phyloP scores from a whole-genome alignment of 2,888 invertebrate genomes.

The Cataglyphis altisquamis region DNA sequence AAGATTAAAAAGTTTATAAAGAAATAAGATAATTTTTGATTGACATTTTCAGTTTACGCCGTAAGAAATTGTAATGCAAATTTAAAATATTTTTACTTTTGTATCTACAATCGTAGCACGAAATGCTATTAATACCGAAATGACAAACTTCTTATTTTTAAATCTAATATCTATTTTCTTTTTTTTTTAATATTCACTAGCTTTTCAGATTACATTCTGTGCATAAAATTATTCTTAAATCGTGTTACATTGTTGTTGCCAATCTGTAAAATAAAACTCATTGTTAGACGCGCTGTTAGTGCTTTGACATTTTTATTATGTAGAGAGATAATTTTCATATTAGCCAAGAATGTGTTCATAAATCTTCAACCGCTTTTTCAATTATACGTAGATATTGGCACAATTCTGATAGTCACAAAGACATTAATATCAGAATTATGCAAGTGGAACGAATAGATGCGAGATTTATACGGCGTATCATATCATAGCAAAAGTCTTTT shows the following conservation, averaged over 20 bases:
- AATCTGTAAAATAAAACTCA: neutral
- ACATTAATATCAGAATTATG: neutral
- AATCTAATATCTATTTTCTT: neutral
- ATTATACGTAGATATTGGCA: conserved; percentile 17
- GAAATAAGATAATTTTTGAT: neutral
- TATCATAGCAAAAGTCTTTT: neutral
- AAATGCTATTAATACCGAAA: neutral
- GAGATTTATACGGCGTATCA: neutral
- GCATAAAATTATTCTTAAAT: neutral
- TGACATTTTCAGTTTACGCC: neutral
- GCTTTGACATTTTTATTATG: neutral
- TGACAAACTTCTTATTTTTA: neutral
- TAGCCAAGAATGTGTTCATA: conserved; percentile 8
- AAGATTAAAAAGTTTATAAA: neutral
- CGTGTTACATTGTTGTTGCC: neutral
- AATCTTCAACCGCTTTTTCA: conserved; percentile 16
- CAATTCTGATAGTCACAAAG: neutral
- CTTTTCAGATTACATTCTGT: neutral
- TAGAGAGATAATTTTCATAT: neutral
- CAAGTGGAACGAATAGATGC: neutral
- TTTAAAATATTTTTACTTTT: neutral
- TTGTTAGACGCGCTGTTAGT: neutral
- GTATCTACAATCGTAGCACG: neutral
- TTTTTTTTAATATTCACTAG: neutral
- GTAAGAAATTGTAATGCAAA: neutral